Evolutionary conservation across 2,888 invertebrate genomes (phyloP).

Genomic region (Hartigia nigra): DNA sequence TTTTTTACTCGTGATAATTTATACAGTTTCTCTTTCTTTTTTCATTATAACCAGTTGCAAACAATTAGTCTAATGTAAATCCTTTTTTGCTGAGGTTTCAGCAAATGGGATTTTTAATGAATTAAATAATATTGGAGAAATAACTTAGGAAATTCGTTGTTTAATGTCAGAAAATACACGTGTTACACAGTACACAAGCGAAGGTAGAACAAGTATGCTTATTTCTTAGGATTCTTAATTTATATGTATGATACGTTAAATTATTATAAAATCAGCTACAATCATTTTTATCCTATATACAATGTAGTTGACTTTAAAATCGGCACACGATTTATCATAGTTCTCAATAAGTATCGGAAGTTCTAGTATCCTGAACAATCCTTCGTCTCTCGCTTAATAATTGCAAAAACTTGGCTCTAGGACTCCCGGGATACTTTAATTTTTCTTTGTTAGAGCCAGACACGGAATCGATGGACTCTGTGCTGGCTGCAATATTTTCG

Average conservation of each 20-base stretch:
- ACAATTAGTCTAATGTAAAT: background rate
- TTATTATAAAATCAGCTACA: background rate
- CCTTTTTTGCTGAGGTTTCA: background rate
- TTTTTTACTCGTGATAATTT: background rate
- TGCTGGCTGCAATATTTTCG: slow-evolving; percentile 33
- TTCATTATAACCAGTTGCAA: background rate
- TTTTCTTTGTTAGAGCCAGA: slow-evolving; percentile 36
- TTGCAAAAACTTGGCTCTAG: slow-evolving; percentile 53
- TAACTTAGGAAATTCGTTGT: background rate
- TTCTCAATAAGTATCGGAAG: slow-evolving; percentile 1
- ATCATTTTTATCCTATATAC: background rate
- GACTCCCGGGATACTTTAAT: slow-evolving; percentile 50
- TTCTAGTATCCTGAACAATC: slow-evolving; percentile 52
- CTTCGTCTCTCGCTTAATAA: slow-evolving; percentile 50
- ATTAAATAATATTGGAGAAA: background rate
- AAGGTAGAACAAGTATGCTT: background rate
- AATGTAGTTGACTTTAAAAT: background rate
- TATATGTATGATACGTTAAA: background rate
- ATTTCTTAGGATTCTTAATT: too few relatives aligned
- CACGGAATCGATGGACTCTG: slow-evolving; percentile 34
- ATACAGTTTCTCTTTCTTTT: background rate
- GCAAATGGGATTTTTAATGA: background rate
- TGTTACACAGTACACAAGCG: background rate
- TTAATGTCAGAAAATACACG: background rate
- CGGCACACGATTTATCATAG: background rate